Evolutionary conservation across 2,888 invertebrate species (phyloP).

Genomic region (Lapara coniferarum): DNA sequence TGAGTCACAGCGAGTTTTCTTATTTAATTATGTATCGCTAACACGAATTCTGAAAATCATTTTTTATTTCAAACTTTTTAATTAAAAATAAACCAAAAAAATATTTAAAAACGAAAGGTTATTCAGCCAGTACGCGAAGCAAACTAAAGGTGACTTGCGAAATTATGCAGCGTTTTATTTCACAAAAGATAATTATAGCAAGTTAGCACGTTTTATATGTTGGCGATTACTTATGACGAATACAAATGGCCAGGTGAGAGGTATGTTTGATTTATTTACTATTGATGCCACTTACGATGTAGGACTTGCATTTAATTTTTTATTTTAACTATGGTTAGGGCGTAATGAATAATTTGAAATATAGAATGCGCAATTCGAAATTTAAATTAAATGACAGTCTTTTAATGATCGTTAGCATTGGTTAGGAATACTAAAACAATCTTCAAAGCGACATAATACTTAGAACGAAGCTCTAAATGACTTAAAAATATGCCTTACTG

Average conservation of each 20-base stretch:
- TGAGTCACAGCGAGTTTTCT: too few species aligned
- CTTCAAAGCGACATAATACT: too few species aligned
- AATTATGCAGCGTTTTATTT: constrained; percentile 20
- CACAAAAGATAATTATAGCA: constrained; percentile 24
- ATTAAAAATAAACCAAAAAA: neutral
- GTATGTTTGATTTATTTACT: constrained; percentile 17
- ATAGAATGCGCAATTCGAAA: too few species aligned
- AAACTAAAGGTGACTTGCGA: constrained; percentile 20
- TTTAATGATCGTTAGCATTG: too few species aligned
- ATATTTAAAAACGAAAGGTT: neutral
- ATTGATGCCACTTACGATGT: neutral
- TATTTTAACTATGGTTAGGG: neutral
- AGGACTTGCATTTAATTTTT: constrained; percentile 4
- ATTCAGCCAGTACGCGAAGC: constrained; percentile 9
- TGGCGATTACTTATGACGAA: constrained; percentile 23
- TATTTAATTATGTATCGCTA: too few species aligned
- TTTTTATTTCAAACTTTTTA: neutral
- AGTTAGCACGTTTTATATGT: constrained; percentile 21
- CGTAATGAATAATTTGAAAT: too few species aligned
- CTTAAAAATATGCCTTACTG: too few species aligned
- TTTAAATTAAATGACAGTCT: too few species aligned
- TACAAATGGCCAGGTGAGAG: constrained; percentile 19
- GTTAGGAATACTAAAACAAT: too few species aligned
- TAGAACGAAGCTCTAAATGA: too few species aligned
- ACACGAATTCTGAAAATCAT: too few species aligned